phyloP scores from a whole-genome alignment of 2,888 invertebrate genomes.

The Acanthococcus lagerstroemiae region DNA sequence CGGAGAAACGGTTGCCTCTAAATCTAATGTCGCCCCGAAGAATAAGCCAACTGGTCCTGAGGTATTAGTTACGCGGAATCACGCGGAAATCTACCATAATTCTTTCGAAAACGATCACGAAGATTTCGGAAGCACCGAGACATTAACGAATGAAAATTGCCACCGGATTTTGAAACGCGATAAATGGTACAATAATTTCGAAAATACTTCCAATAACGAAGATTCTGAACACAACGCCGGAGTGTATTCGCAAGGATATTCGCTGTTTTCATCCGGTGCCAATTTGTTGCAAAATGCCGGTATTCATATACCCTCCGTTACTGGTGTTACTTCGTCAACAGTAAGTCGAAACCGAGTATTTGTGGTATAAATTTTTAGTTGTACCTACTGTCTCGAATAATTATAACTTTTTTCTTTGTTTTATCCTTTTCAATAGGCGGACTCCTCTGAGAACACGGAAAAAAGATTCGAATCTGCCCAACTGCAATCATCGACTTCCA shows the following conservation, averaged over 20 bases:
- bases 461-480: too few species aligned
- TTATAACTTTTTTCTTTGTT: too few species aligned
- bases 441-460: neutral
- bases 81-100: too few species aligned
- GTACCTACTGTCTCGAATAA: too few species aligned
- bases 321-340: neutral
- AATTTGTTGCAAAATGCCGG: conserved; percentile 22
- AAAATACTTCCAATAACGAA: neutral
- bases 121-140: conserved; percentile 1
- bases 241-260: conserved; percentile 12
- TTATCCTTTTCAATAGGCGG: neutral
- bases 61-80: too few species aligned
- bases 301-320: conserved; percentile 20
- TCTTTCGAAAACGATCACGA: neutral
- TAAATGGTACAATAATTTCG: conserved; percentile 3
- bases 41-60: too few species aligned
- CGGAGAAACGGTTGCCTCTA: too few species aligned
- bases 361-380: too few species aligned
- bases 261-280: conserved; percentile 17
- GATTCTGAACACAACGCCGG: neutral
- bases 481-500: conserved; percentile 18
- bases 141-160: conserved; percentile 8
- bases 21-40: too few species aligned
- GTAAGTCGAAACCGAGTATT: conserved; percentile 5
- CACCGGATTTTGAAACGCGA: neutral